phyloP scores from a whole-genome alignment of 1,140 invertebrate genomes.

The Pseudachorutes palmiensis region DNA sequence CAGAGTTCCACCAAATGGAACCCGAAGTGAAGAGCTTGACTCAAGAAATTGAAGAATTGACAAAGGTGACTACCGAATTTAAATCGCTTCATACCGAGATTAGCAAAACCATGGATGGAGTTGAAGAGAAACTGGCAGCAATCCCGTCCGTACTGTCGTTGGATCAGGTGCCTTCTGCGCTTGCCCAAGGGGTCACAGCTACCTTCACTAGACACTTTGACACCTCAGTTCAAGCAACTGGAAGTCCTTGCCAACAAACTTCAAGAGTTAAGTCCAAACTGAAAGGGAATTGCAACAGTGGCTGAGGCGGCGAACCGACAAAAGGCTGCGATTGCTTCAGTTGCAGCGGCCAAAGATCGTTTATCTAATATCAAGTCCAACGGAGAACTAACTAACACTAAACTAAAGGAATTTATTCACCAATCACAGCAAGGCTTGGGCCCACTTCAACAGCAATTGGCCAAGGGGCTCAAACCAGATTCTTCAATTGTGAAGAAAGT shows the following conservation, averaged over 20 bases:
- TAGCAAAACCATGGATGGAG: background rate
- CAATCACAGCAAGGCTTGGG: conserved; percentile 44
- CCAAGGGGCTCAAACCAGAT: background rate
- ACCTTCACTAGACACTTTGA: background rate
- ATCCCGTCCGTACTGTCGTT: background rate
- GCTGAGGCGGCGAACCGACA: background rate
- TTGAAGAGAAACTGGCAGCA: background rate
- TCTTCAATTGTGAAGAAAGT: conserved; percentile 18
- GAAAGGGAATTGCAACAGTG: background rate
- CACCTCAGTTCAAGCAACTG: background rate
- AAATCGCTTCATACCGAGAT: background rate
- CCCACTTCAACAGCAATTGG: background rate
- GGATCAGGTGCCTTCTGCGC: background rate
- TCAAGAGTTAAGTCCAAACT: background rate
- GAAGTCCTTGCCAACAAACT: background rate
- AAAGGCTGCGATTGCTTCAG: background rate
- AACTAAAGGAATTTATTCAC: conserved; percentile 50
- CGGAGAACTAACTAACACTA: background rate
- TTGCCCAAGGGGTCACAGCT: background rate
- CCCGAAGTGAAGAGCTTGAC: background rate
- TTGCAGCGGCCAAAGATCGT: background rate
- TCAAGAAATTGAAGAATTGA: background rate
- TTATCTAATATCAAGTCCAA: background rate
- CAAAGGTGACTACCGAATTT: background rate
- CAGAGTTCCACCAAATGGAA: background rate